phyloP scores from a whole-genome alignment of 2,113 vertebrate species.

The Pleuronectes platessa region DNA sequence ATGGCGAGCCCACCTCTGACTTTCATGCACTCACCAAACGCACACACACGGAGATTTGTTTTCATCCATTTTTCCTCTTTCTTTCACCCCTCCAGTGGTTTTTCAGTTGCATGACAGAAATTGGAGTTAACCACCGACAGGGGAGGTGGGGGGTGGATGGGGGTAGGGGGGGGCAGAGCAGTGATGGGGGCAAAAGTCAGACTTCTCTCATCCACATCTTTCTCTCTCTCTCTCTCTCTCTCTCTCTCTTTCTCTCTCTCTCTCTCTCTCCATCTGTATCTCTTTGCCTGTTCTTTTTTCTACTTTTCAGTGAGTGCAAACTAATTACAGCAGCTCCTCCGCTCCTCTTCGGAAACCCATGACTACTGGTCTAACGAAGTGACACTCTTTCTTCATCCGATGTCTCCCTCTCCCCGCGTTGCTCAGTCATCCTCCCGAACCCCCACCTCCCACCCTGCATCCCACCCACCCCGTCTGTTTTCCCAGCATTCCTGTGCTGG shows the following conservation, averaged over 20 bases:
- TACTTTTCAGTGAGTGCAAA: constrained; percentile 56
- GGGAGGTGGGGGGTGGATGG: constrained; percentile 67
- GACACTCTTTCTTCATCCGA: constrained; percentile 71
- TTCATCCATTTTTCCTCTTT: constrained; percentile 63
- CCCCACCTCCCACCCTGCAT: constrained; percentile 49
- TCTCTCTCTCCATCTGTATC: constrained; percentile 30
- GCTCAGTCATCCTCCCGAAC: constrained; percentile 50
- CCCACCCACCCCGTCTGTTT: constrained; percentile 74
- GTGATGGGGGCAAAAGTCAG: constrained; percentile 70
- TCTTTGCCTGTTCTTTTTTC: neutral
- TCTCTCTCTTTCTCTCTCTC: constrained; percentile 23
- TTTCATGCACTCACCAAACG: constrained; percentile 33
- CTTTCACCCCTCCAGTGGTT: constrained; percentile 96
- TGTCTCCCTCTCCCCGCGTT: constrained; percentile 12
- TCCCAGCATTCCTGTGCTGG: constrained; percentile 83
- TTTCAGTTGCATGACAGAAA: constrained; percentile 99
- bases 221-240: constrained; percentile 19
- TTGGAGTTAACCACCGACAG: constrained; percentile 87
- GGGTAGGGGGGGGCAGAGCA: constrained; percentile 31
- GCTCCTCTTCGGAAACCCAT: constrained; percentile 69
- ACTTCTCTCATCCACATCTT: constrained; percentile 80
- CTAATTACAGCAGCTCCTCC: constrained; percentile 63
- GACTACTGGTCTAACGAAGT: constrained; percentile 77
- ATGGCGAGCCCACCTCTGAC: constrained; percentile 85
- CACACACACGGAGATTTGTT: constrained; percentile 63